Base-by-base conservation (phyloP, 2,113 vertebrate species). In the Opisthocomus hoazin region DNA sequence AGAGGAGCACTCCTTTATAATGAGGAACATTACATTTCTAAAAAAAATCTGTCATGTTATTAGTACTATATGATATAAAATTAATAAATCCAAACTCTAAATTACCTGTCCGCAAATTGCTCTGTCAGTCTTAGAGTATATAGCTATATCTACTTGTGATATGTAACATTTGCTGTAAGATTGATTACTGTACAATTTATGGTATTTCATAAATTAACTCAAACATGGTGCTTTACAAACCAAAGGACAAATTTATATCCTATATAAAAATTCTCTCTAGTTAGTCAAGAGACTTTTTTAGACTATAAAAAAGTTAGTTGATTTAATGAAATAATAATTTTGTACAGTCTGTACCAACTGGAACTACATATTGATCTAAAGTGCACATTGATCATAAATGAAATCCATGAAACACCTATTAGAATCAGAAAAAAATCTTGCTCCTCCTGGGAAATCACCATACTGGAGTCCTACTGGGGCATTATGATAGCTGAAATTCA, bases 101-200 rank as follows among this genome's bases (percentile, higher is more conserved):
- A 98, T 96, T 84, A 98, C 94, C 70, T 65, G 36, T 15, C 79
- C 66, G 90, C 17, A 84, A 56, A 84, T 81, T 90, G 34, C 1
- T 57, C 51, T 75, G 45, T 34, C 56, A 60, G 39, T 48, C 50
- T 56, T 85, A 68, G 46, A 91, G 84, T 79, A 78, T n/a, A 71
- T 8, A 60, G 26, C 36, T 61, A 24, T 61, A 60, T 51, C 93
- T 84, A 36, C 8, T 34, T 81, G 50, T 20, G 13, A 83, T 61
- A 65, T 13, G 53, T 41, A 58, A 39, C 4, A 30, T 56, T 74
- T 80, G 5, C 37, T 74, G 14, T 18, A 92, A 86, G 43, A 94
- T 75, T 81, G 73, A 96, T 86, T 80, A 68, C 64, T 60, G 16
- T n/a, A 43, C n/a, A 56, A 15, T 39, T 69, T 39, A 65, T 77